Evolutionary conservation across 2,888 invertebrate species (phyloP), one percentile per base, ranked within the genome.

Genomic region (Plagodis dolabraria): DNA sequence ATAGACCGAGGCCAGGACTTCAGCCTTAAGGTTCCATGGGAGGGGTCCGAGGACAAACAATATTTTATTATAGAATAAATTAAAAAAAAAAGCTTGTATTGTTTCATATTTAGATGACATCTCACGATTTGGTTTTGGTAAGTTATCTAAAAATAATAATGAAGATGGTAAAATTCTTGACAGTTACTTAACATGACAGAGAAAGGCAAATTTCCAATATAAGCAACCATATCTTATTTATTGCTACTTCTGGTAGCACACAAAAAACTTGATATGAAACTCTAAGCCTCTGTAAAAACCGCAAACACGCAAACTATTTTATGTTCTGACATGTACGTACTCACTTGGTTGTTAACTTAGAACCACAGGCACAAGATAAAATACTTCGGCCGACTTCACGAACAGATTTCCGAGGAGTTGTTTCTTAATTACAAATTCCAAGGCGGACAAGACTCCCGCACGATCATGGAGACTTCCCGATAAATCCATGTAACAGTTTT

Each of bases 381-480:
- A 83, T 82, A 83, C 82, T 84, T 82, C 52, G 67, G 66, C 65
- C 47, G 74, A 80, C 74, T 83, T 80, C 67, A 79, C 80, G 82
- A 85, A 84, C 83, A 80, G 82, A 87, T 85, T 86, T 85, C 80
- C 70, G 63, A 82, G 79, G 81, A 77, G 81, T 79, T 81, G 82
- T 83, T 82, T 85, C 85, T 85, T 88, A 88, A 89, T 89, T 88
- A 80, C 82, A 80, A 86, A 88, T 89, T 89, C 87, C 86, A 60
- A 77, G 76, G 76, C 78, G 76, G 79, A 75, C 78, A 77, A 77
- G 76, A 80, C 81, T 81, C 77, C 69, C 46, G 57, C 71, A 65
- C 63, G 64, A 64, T 70, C 67, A 60, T 55, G 49, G 43, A 38
- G 47, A 63, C 61, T 60, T 57, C 35, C 52, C 56, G 56, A 55